Conservation (phyloP, 1,140 invertebrate genomes). For the Wiebesia pumilae region DNA sequence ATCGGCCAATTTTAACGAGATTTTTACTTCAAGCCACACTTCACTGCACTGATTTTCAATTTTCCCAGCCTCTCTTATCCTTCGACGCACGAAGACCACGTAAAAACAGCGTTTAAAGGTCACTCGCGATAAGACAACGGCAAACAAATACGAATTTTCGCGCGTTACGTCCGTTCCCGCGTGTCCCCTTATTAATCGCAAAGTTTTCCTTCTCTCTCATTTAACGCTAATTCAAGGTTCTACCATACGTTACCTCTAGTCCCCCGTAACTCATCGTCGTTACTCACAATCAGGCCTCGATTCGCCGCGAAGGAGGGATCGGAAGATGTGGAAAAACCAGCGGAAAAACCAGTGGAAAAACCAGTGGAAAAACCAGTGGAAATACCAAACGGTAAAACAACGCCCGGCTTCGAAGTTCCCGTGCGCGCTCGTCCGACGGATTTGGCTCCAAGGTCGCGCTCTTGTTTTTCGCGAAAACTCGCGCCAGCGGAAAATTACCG, state of each 20-base stretch:
- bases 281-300: no score
- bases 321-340: no score
- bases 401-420: not conserved
- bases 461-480: not conserved
- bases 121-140: slow-evolving; percentile 15
- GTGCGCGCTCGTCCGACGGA: not conserved
- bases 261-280: no score
- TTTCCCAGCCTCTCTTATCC: not conserved
- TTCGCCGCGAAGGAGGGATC: no score
- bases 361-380: no score
- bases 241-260: not conserved
- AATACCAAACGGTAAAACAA: no score
- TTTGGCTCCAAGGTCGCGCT: not conserved
- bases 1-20: not conserved
- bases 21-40: not conserved
- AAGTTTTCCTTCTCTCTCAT: not conserved
- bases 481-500: not conserved
- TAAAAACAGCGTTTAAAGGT: slow-evolving; percentile 23
- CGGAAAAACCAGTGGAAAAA: no score
- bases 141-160: not conserved
- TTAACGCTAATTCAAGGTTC: not conserved
- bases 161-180: no score
- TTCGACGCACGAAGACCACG: not conserved
- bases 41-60: slow-evolving; percentile 18
- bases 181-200: not conserved